phyloP scores from a whole-genome alignment of 2,113 vertebrate genomes.

The Cyanistes caeruleus region DNA sequence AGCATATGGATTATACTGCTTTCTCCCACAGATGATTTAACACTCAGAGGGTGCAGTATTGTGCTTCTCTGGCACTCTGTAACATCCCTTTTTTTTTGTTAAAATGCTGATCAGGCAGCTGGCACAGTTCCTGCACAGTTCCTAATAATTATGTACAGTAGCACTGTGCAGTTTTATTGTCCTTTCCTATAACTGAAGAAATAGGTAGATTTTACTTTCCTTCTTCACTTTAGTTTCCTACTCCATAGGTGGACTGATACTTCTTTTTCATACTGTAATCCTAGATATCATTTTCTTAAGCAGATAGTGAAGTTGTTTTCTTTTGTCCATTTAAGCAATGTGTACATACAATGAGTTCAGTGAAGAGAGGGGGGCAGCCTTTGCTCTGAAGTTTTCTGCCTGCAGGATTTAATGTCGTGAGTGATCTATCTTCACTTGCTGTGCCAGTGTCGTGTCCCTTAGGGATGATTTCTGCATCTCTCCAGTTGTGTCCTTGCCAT shows the following conservation, averaged over 20 bases:
- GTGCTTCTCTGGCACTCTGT: not conserved
- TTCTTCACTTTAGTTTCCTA: not conserved
- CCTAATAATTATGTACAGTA: not conserved
- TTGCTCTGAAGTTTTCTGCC: not conserved
- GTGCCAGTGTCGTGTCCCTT: not conserved
- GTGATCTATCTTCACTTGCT: not conserved
- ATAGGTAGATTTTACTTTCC: not conserved
- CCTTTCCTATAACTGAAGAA: not conserved
- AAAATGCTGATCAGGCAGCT: not conserved
- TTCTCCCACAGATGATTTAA: not conserved
- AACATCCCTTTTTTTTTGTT: not conserved
- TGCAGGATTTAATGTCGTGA: not conserved
- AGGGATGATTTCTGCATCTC: not conserved
- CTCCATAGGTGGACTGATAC: not conserved
- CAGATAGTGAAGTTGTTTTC: not conserved
- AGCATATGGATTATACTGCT: not conserved
- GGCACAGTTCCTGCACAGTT: not conserved
- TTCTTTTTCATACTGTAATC: not conserved
- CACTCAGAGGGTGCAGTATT: not conserved
- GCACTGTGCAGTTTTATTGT: not conserved
- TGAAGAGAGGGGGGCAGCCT: not conserved
- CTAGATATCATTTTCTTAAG: not conserved
- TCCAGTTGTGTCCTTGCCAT: not conserved
- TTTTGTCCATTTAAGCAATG: rapidly evolving
- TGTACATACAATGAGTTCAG: not conserved